A percentile compares a stretch with the other conserved stretches of the same genome.
Conservation (phyloP, 2,113 vertebrate genomes). For the Petroica traversi region DNA sequence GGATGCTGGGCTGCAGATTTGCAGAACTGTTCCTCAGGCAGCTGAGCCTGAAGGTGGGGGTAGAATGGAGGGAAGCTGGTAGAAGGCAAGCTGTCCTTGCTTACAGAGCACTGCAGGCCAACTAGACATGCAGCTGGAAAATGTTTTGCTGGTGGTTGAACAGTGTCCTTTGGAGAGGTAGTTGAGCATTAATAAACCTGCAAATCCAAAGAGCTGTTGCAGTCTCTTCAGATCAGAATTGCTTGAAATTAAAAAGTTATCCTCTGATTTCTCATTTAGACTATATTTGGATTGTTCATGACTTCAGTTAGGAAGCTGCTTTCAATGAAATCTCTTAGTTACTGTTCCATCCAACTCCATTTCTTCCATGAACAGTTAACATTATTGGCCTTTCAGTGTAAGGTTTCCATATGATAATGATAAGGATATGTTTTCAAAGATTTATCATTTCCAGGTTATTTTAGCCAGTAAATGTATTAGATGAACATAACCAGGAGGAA, state of each 20-base stretch:
- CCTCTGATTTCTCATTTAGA: background rate
- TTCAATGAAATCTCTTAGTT: background rate
- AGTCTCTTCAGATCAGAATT: background rate
- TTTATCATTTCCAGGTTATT: background rate
- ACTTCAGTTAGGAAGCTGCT: background rate
- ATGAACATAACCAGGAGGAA: background rate
- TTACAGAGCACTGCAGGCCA: background rate
- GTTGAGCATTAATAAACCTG: background rate
- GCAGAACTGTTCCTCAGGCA: background rate
- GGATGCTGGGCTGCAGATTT: background rate
- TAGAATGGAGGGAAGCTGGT: background rate
- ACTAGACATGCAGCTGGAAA: background rate
- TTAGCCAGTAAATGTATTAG: background rate
- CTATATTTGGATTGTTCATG: background rate
- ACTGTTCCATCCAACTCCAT: background rate
- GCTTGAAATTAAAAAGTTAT: background rate
- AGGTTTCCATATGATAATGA: background rate
- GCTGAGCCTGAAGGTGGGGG: background rate
- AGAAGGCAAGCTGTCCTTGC: background rate
- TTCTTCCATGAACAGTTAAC: background rate
- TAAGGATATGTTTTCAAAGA: background rate
- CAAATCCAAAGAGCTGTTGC: background rate
- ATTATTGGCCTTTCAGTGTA: background rate
- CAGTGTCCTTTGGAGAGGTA: background rate
- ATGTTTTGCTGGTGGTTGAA: background rate